A percentile compares a stretch with the other conserved stretches of the same genome.
phyloP scores from a whole-genome alignment of 2,888 invertebrate species.

The Harmothoe impar region DNA sequence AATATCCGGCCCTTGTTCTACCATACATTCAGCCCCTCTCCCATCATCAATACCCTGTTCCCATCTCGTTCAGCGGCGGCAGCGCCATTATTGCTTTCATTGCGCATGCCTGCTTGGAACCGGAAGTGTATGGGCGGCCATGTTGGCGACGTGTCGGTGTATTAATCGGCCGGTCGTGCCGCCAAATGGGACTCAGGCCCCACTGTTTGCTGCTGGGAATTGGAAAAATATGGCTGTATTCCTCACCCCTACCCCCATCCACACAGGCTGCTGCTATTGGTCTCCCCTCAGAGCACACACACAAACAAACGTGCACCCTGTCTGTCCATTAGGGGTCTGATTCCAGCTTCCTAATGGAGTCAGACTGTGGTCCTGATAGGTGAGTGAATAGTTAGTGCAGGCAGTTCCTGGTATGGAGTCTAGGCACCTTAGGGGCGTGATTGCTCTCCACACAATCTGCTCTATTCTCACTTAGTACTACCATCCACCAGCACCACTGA shows the following conservation, averaged over 20 bases:
- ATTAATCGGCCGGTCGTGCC: conserved; percentile 12
- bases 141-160: conserved; percentile 32
- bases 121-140: conserved; percentile 18
- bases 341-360: neutral
- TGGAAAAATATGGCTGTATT: neutral
- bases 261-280: neutral
- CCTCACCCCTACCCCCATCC: neutral
- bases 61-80: neutral
- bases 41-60: neutral
- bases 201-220: conserved; percentile 1
- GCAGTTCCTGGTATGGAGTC: neutral
- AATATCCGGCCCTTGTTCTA: conserved; percentile 6
- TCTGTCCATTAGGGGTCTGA: neutral
- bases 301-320: neutral
- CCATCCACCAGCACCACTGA: no score
- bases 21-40: neutral
- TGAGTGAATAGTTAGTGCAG: neutral
- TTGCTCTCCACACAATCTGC: no score
- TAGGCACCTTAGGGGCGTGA: no score
- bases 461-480: no score
- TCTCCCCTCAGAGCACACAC: neutral
- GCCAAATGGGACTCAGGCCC: conserved; percentile 14
- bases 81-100: neutral
- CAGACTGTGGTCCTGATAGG: neutral
- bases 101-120: conserved; percentile 23